Evolutionary conservation across 2,113 vertebrate genomes (phyloP), one percentile per base, ranked within the genome.

Genomic region (Oceanites oceanicus): DNA sequence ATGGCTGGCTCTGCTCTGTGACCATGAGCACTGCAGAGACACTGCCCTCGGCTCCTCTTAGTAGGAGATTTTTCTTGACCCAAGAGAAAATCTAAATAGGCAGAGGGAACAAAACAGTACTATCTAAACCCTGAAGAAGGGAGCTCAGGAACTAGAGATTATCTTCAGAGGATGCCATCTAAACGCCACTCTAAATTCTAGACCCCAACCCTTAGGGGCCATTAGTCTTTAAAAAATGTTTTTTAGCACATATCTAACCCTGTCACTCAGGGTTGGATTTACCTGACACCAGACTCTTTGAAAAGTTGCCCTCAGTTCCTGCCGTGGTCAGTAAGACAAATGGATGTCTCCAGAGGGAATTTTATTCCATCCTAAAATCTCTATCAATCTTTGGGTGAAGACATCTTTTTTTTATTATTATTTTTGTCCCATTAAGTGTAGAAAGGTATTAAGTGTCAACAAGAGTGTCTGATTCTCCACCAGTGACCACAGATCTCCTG

Each of bases 1-100:
- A 26, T 7, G 14, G 1, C 29, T 47, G 38, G 22, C 7, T 55
- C 27, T 0, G 0, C 32, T 27, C 59, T 45, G 13, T 3, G 4
- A 34, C 52, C 73, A 26, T 4, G 15, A 72, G 40, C 47, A 23
- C 22, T 27, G 49, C 23, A 84, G 50, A 59, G 44, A 27, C 11
- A 49, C 30, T 61, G 40, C 21, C 44, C 18, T 1, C n/a, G 0
- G 30, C 13, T 80, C 9, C 9, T 79, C 1, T 1, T 9, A 45
- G 15, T 5, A 36, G 4, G 4, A 74, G 5, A 38, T 0, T 38
- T 79, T 76, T 65, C n/a, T 80, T 63, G 59, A 38, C 4, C 22
- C 42, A 55, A 47, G 20, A 45, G 19, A 58, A 90, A 52, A 47
- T 59, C 42, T 47, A 49, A 81, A 62, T 1, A 67, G 9, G 11